Evolutionary conservation across 2,113 vertebrate genomes (phyloP).

Genomic region (Perognathus longimembris): DNA sequence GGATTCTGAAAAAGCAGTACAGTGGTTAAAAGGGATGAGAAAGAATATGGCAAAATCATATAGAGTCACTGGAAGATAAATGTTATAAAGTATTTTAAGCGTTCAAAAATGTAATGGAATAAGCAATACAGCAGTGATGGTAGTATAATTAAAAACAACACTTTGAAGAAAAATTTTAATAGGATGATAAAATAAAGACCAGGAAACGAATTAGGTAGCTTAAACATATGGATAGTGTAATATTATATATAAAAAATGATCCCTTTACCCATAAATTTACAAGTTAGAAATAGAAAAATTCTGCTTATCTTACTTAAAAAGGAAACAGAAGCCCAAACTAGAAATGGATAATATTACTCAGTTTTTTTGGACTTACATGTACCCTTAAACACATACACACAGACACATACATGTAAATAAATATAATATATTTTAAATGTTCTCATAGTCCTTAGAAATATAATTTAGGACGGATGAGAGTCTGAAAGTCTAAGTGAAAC

Average conservation of each 20-base stretch:
- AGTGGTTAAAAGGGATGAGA: neutral
- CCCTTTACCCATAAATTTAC: neutral
- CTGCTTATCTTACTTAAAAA: neutral
- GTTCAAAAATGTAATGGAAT: constrained; percentile 4
- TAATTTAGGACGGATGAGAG: neutral
- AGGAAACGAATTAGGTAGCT: constrained; percentile 24
- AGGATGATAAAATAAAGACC: neutral
- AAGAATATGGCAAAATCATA: neutral
- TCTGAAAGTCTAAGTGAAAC: neutral
- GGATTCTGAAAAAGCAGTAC: neutral
- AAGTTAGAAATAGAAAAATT: neutral
- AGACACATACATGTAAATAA: neutral
- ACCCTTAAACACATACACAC: neutral
- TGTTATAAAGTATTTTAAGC: constrained; percentile 25
- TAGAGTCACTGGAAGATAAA: constrained; percentile 33
- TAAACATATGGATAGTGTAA: constrained; percentile 17
- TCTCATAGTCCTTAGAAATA: constrained; percentile 16
- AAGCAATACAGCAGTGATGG: neutral
- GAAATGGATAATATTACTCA: neutral
- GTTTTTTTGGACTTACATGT: neutral
- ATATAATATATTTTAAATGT: neutral
- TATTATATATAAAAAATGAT: neutral
- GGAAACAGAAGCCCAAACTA: neutral
- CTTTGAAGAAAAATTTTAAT: neutral
- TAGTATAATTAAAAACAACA: neutral